Conservation (phyloP, 2,888 invertebrate genomes). For the Saturnia pavonia region DNA sequence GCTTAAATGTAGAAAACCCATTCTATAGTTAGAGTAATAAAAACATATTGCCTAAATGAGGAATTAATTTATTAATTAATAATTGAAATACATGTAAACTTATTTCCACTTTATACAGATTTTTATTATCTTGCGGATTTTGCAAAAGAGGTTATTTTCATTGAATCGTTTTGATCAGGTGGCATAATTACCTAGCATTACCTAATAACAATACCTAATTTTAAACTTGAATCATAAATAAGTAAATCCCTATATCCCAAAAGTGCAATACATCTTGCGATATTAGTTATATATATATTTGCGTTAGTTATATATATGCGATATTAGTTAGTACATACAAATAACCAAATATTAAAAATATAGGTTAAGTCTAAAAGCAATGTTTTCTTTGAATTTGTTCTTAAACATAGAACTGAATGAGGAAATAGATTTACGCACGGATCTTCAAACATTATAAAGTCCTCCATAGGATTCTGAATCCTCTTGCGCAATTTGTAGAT, state of each 20-base stretch:
- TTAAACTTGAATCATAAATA: not conserved
- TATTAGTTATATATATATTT: not conserved
- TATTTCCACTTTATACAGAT: not conserved
- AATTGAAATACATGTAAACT: not conserved
- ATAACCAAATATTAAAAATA: too few species aligned
- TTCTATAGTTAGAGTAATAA: not conserved
- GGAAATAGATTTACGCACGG: slow-evolving; percentile 65
- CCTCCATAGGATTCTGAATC: slow-evolving; percentile 82
- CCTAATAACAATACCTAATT: not conserved
- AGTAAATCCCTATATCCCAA: not conserved
- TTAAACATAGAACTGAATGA: not conserved
- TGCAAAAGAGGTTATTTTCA: not conserved
- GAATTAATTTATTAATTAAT: not conserved
- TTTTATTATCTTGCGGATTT: not conserved
- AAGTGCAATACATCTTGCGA: not conserved
- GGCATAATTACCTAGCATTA: not conserved
- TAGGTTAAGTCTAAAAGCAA: too few species aligned
- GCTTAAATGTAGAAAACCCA: not conserved
- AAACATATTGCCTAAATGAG: not conserved
- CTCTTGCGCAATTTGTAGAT: slow-evolving; percentile 84
- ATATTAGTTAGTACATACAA: too few species aligned
- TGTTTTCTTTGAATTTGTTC: not conserved
- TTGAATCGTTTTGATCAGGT: not conserved
- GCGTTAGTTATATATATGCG: too few species aligned
- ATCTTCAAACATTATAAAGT: slow-evolving; percentile 84